Evolutionary conservation across 2,797 vertebrate genomes (phyloP), one percentile per base, ranked within the genome.

Genomic region (Coracias cyanogaster): DNA sequence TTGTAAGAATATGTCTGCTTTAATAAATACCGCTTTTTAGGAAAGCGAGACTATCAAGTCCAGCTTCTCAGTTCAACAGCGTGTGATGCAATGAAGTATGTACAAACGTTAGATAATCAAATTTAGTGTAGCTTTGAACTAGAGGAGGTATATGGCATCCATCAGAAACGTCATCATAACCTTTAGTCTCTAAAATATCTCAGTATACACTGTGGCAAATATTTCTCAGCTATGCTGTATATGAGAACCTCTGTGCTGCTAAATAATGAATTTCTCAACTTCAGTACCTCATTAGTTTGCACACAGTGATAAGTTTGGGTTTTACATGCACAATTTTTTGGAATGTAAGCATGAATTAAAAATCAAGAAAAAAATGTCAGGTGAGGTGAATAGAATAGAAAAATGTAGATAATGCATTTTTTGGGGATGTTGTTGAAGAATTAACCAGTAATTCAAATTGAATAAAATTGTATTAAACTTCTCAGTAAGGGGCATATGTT

Each of bases 41-140:
- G 0, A 8, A 70, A 26, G 15, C 0, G 6, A 43, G 41, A 7
- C 31, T 41, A 0, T 33, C 17, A 2, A 17, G 13, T 71, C 82
- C 6, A 28, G 54, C 29, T 54, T 62, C 39, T 77, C 26, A n/a
- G 29, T 43, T 3, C 3, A 58, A 37, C 11, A 31, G 13, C n/a
- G 29, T 2, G 3, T 2, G 0, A 18, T 43, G 16, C 8, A 15
- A 3, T 5, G 2, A 58, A 46, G 20, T 18, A 39, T 0, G 0
- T n/a, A 11, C 31, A 54, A 10, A 64, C 78, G 2, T 43, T 46
- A 2, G 0, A 1, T 12, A 21, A 22, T 60, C 10, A 48, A 64
- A 35, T 46, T 15, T 22, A 14, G 6, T 28, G 7, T 43, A 31
- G 16, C 14, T 73, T 65, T 77, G 31, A 76, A 13, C 14, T 46